A percentile compares a stretch with the other conserved stretches of the same genome.
Conservation (phyloP, 2,113 vertebrate genomes). For the Lamprologus ornatipinnis region DNA sequence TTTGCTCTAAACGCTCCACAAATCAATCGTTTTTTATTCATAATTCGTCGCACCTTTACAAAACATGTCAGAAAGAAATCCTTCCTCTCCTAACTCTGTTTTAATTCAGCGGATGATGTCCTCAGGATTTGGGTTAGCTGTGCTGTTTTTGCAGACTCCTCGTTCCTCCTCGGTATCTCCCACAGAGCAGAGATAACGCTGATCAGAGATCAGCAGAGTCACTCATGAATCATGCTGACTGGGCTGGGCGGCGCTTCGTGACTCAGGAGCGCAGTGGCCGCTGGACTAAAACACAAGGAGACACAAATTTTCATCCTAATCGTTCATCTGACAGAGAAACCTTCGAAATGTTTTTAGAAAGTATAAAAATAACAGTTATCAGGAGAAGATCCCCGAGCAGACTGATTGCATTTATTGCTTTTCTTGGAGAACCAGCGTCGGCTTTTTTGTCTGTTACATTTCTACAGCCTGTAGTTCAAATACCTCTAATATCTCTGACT, state of each 20-base stretch:
- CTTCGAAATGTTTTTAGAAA: not conserved
- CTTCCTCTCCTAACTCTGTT: not conserved
- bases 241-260: not conserved
- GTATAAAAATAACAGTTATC: not conserved
- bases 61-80: not conserved
- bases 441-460: not conserved
- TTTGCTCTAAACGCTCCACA: not conserved
- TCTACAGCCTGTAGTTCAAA: not conserved
- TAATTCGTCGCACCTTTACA: not conserved
- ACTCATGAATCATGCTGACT: not conserved
- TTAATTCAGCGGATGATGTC: not conserved
- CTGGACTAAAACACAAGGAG: not conserved
- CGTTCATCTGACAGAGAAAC: not conserved
- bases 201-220: slow-evolving; percentile 12
- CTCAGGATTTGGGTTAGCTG: not conserved
- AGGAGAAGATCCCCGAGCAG: accelerated
- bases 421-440: not conserved
- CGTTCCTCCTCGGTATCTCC: not conserved
- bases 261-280: not conserved
- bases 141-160: not conserved
- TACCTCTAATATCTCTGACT: not conserved
- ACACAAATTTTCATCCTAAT: not conserved
- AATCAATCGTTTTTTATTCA: not conserved
- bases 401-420: not conserved
- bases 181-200: not conserved